These are phyloP conservation scores for Apoda limacodes DNA, from an alignment of 2,888 invertebrate genomes.

Conservation along the genomic window DNA sequence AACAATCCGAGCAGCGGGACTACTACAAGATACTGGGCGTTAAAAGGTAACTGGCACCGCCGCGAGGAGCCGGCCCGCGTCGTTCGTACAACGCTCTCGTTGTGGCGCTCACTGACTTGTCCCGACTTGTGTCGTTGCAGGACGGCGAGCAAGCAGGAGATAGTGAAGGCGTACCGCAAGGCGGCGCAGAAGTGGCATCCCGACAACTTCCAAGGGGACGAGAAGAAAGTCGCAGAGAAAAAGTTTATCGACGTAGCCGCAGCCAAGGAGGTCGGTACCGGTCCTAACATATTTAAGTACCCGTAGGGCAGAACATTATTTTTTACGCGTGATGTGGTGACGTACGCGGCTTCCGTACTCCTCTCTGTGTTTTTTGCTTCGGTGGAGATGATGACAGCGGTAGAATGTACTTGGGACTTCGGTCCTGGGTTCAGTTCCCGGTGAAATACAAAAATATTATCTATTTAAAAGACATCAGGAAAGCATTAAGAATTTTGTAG, in stretches of 20 bases:
- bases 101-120: no score
- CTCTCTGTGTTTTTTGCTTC: no score
- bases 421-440: no score
- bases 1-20: conserved; percentile 92
- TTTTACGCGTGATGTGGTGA: no score
- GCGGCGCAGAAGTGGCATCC: conserved; percentile 99
- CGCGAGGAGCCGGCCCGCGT: no score
- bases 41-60: conserved; percentile 65
- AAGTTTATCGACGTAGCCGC: conserved; percentile 99
- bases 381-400: no score
- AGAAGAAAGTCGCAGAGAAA: conserved; percentile 95
- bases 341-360: no score
- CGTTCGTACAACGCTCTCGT: not conserved
- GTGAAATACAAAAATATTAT: no score
- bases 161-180: conserved; percentile 95
- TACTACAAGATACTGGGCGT: conserved; percentile 98
- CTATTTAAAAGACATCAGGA: no score
- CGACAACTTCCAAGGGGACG: conserved; percentile 90
- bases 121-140: no score
- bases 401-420: no score
- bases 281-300: conserved; percentile 28
- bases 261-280: conserved; percentile 90
- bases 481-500: no score
- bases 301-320: not conserved
- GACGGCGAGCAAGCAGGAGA: conserved; percentile 91